Percentiles rank a stretch among this genome's conserved stretches.
Evolutionary conservation across 2,888 invertebrate genomes (phyloP).

Genomic region (Colostygia pectinataria): DNA sequence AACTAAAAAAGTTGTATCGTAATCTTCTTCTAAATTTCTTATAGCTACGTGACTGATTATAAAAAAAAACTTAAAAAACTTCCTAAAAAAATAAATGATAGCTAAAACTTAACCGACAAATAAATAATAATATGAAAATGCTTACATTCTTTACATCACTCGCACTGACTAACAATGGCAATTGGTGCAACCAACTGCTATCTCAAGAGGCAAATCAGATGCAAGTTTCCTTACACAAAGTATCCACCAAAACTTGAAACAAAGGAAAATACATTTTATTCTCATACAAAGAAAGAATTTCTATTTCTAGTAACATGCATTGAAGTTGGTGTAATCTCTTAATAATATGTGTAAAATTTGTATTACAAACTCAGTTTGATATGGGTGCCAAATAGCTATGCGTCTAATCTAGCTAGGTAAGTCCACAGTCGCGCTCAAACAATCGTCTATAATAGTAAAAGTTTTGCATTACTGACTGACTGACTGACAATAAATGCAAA

Average conservation of each 20-base stretch:
- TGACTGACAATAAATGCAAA: too few relatives aligned
- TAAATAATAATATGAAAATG: background rate
- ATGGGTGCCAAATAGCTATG: slow-evolving; percentile 1
- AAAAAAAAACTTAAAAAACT: too few relatives aligned
- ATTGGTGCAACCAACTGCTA: slow-evolving; percentile 9
- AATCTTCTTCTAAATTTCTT: too few relatives aligned
- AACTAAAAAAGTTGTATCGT: too few relatives aligned
- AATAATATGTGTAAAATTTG: slow-evolving; percentile 2
- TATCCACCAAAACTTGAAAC: background rate
- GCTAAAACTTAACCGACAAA: too few relatives aligned
- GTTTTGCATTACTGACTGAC: too few relatives aligned
- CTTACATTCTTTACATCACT: slow-evolving; percentile 16
- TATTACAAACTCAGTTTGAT: slow-evolving; percentile 9
- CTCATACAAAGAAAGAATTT: background rate
- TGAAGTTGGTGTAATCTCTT: background rate
- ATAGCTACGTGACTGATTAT: too few relatives aligned
- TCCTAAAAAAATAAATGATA: too few relatives aligned
- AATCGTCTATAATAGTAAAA: too few relatives aligned
- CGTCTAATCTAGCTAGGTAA: too few relatives aligned
- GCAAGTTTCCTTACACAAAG: background rate
- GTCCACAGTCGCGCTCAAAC: too few relatives aligned
- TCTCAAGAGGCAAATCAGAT: slow-evolving; percentile 12
- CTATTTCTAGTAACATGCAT: background rate
- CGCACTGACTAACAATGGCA: slow-evolving; percentile 5
- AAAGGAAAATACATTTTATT: slow-evolving; percentile 11